A percentile compares a stretch with the other conserved stretches of the same genome.
phyloP scores from a whole-genome alignment of 2,888 invertebrate species.

The Sclerodermus sp. region DNA sequence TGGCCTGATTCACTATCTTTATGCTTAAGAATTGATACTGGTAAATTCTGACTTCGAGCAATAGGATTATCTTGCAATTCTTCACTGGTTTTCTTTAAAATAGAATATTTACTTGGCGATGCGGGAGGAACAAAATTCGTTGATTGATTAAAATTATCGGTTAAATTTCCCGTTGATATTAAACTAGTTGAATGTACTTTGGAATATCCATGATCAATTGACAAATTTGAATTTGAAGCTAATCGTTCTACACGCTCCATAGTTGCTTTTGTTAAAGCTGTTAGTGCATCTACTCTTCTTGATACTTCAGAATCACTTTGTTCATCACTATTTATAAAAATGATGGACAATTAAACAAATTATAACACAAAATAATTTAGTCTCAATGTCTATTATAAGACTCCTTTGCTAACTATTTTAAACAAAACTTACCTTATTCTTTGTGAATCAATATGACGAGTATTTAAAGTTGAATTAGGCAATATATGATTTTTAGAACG shows the following conservation, averaged over 20 bases:
- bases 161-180: constrained; percentile 13
- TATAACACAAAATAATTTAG: too few relatives aligned
- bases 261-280: constrained; percentile 68
- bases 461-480: too few relatives aligned
- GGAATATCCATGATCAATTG: constrained; percentile 15
- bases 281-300: constrained; percentile 67
- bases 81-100: constrained; percentile 31
- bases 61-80: constrained; percentile 25
- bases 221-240: constrained; percentile 43
- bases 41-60: constrained; percentile 41
- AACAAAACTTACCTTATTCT: too few relatives aligned
- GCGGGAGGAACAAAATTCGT: constrained; percentile 17
- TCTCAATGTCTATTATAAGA: too few relatives aligned
- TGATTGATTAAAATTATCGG: constrained; percentile 15
- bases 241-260: constrained; percentile 70
- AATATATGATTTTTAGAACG: constrained; percentile 24
- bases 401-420: too few relatives aligned
- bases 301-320: constrained; percentile 51
- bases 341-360: constrained; percentile 9
- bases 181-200: constrained; percentile 11
- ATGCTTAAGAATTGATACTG: constrained; percentile 65
- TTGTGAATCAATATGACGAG: too few relatives aligned
- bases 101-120: constrained; percentile 38
- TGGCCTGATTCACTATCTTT: constrained; percentile 60
- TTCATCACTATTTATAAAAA: constrained; percentile 20